Evolutionary conservation across 2,888 invertebrate genomes (phyloP).

Genomic region (Theretra japonica): DNA sequence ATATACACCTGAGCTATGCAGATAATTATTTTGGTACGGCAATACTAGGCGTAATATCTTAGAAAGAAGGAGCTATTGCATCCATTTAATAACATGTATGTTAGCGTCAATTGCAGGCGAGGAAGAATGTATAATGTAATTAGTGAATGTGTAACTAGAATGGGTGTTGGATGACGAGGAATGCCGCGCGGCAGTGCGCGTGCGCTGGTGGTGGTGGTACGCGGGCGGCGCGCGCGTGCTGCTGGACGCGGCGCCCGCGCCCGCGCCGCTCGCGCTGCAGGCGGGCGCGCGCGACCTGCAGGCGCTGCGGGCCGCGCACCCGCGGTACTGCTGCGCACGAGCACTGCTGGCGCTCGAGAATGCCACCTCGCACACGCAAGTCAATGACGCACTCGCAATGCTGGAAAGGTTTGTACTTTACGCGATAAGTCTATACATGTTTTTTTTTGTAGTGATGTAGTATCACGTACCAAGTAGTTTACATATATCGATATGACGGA

Average conservation of each 20-base stretch:
- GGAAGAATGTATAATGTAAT: neutral
- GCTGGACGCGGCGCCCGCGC: constrained; percentile 56
- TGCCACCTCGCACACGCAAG: constrained; percentile 85
- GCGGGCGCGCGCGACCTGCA: constrained; percentile 71
- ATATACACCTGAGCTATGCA: no score
- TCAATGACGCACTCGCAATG: constrained; percentile 81
- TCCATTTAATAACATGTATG: no score
- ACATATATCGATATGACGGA: no score
- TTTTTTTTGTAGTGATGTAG: no score
- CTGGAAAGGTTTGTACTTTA: constrained; percentile 79
- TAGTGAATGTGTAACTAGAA: constrained; percentile 50
- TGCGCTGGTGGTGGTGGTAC: constrained; percentile 60
- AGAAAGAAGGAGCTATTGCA: no score
- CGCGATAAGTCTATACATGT: no score
- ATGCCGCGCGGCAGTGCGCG: constrained; percentile 65
- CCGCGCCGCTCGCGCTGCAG: constrained; percentile 58
- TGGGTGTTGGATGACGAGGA: constrained; percentile 70
- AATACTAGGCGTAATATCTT: no score
- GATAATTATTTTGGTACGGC: no score
- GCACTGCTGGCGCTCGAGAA: constrained; percentile 86
- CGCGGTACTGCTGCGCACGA: constrained; percentile 78
- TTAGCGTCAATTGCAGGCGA: neutral
- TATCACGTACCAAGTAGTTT: no score
- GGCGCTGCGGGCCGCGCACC: constrained; percentile 79
- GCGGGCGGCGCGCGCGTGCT: constrained; percentile 47